A percentile compares a stretch with the other conserved stretches of the same genome.
These are phyloP conservation scores for Antheraea assamensis DNA, from an alignment of 2,888 invertebrate species.

Conservation along the genomic window DNA sequence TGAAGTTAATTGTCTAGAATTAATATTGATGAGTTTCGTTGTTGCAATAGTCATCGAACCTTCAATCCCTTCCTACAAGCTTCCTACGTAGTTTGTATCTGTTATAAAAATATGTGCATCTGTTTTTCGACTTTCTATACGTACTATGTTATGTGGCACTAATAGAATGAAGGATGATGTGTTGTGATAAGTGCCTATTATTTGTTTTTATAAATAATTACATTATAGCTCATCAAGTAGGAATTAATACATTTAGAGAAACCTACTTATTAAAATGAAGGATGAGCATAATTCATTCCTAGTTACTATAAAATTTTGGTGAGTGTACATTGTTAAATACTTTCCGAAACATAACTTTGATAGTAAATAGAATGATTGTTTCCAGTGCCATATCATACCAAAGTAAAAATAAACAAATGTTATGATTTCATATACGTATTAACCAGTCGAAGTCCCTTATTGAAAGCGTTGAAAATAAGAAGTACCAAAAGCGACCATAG, in stretches of 20 bases:
- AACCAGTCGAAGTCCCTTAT: too few species aligned
- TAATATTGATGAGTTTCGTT: neutral
- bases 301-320: neutral
- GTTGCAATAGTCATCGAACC: neutral
- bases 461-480: too few species aligned
- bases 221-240: neutral
- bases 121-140: neutral
- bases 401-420: too few species aligned
- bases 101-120: neutral
- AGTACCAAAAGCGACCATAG: too few species aligned
- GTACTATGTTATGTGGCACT: neutral
- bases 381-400: too few species aligned
- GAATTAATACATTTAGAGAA: neutral
- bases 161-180: neutral
- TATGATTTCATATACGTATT: too few species aligned
- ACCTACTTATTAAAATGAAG: neutral
- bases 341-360: neutral
- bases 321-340: neutral
- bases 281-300: neutral
- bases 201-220: neutral
- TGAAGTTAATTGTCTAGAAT: neutral
- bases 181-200: neutral
- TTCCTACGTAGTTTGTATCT: neutral
- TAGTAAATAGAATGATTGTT: too few species aligned
- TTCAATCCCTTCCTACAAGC: constrained; percentile 11